These are phyloP conservation scores for Argyra leucocephala DNA, from an alignment of 2,888 invertebrate species.

Conservation along the genomic window DNA sequence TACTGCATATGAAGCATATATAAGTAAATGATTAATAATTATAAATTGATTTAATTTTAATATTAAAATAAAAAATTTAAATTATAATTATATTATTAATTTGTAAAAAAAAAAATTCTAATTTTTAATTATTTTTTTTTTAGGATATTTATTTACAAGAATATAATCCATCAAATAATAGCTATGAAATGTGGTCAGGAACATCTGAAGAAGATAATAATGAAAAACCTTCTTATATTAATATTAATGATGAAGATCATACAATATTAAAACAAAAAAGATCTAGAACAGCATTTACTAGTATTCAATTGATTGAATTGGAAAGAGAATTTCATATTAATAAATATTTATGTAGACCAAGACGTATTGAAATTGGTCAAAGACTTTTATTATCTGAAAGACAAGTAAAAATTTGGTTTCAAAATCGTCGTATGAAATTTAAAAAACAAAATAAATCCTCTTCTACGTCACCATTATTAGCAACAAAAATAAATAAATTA, in stretches of 20 bases:
- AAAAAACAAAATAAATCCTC: constrained; percentile 13
- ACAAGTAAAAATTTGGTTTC: constrained; percentile 81
- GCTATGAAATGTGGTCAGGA: not conserved
- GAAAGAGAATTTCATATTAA: constrained; percentile 95
- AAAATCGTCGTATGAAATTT: constrained; percentile 54
- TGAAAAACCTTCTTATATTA: not conserved
- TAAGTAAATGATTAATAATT: no score
- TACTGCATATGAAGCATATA: no score
- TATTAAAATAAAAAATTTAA: no score
- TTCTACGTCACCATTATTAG: constrained; percentile 12
- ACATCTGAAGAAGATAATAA: not conserved
- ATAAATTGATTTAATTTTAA: no score
- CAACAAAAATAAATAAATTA: not conserved
- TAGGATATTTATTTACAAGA: not conserved
- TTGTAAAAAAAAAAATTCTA: no score
- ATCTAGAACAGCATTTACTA: constrained; percentile 88
- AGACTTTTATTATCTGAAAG: constrained; percentile 78
- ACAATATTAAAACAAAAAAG: constrained; percentile 50
- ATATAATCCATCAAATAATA: not conserved
- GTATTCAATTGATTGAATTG: constrained; percentile 88
- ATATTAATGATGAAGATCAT: not conserved
- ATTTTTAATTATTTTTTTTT: no score
- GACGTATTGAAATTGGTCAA: constrained; percentile 92
- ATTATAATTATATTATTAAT: no score
- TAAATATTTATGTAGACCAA: constrained; percentile 80